Evolutionary conservation across 2,888 invertebrate species (phyloP).

Genomic region (Epiblema foenella): DNA sequence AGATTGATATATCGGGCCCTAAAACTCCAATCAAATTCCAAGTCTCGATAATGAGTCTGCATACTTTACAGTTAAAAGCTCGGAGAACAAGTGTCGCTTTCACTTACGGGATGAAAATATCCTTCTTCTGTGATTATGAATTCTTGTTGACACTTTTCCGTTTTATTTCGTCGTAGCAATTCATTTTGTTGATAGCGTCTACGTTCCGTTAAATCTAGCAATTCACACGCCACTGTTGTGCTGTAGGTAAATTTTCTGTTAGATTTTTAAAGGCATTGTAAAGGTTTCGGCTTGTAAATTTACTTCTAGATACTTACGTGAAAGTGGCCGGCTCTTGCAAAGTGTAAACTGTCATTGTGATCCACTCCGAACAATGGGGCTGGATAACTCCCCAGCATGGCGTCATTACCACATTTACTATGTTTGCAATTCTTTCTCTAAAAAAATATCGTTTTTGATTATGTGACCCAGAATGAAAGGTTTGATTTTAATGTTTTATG

Average conservation of each 20-base stretch:
- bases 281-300: too few relatives aligned
- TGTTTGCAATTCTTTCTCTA: conserved; percentile 78
- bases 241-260: conserved; percentile 51
- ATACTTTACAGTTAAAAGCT: too few relatives aligned
- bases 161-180: conserved; percentile 64
- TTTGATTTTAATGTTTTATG: too few relatives aligned
- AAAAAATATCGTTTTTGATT: not conserved
- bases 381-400: conserved; percentile 80
- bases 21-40: too few relatives aligned
- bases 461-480: not conserved
- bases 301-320: conserved; percentile 75
- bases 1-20: too few relatives aligned
- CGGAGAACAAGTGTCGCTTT: too few relatives aligned
- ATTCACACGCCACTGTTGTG: conserved; percentile 74
- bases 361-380: conserved; percentile 73
- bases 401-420: conserved; percentile 78
- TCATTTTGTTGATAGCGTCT: conserved; percentile 73
- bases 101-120: conserved; percentile 65
- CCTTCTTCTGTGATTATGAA: conserved; percentile 78
- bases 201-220: conserved; percentile 74
- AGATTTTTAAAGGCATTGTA: not conserved
- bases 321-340: conserved; percentile 78
- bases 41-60: too few relatives aligned
- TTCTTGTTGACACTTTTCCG: conserved; percentile 75
- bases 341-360: conserved; percentile 79